These are phyloP conservation scores for Ceyx margarethae DNA, from an alignment of 2,113 vertebrate genomes.

Conservation along the genomic window DNA sequence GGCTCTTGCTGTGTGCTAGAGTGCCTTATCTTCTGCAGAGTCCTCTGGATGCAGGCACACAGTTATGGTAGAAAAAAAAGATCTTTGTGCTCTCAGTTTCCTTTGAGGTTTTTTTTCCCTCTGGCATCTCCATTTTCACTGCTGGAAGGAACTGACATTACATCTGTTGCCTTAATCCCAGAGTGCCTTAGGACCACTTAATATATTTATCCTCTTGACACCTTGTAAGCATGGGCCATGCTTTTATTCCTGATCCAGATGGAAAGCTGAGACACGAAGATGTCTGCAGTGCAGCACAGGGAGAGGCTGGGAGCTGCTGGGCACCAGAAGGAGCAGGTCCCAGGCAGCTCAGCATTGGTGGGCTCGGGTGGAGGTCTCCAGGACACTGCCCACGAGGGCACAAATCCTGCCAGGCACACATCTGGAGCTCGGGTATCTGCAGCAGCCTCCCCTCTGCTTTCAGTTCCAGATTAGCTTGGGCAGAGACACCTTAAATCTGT, in stretches of 20 bases:
- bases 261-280: not conserved
- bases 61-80: not conserved
- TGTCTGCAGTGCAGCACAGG: not conserved
- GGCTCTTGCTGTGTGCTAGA: not conserved
- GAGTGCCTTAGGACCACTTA: slow-evolving; percentile 8
- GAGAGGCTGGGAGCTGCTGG: not conserved
- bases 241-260: slow-evolving; percentile 16
- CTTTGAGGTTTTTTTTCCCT: not conserved
- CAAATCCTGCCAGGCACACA: not conserved
- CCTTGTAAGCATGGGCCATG: not conserved
- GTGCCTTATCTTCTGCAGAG: not conserved
- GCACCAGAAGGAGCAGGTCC: not conserved
- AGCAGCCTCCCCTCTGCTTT: not conserved
- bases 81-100: not conserved
- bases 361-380: not conserved
- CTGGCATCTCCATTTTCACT: not conserved
- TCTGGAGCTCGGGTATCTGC: not conserved
- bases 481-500: slow-evolving; percentile 13
- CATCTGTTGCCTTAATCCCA: not conserved
- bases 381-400: not conserved
- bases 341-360: not conserved
- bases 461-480: slow-evolving; percentile 29
- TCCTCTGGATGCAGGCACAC: not conserved
- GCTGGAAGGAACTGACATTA: not conserved
- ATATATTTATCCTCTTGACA: slow-evolving; percentile 34